These are phyloP conservation scores for Apis florea DNA, from an alignment of 1,140 invertebrate genomes.

Conservation along the genomic window DNA sequence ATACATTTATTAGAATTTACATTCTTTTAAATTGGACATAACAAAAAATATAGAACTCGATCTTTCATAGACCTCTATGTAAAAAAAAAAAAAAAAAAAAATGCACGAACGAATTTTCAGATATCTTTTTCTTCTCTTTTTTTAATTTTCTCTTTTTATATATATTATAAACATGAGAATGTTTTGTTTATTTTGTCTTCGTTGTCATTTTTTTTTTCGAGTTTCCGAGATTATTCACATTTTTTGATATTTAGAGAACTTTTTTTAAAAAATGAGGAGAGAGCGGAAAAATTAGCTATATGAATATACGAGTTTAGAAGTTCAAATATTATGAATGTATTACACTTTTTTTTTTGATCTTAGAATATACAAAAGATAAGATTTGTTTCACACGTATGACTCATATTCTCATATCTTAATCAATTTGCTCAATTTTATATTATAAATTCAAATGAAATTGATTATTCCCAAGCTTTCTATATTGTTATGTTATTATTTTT, in stretches of 20 bases:
- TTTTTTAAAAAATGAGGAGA: no score
- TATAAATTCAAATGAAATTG: background rate
- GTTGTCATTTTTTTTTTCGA: no score
- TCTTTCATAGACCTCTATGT: background rate
- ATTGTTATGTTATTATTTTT: background rate
- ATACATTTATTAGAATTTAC: background rate
- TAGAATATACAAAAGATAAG: background rate
- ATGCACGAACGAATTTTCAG: no score
- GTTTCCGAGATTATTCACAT: no score
- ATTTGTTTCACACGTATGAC: background rate
- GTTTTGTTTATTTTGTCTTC: no score
- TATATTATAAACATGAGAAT: no score
- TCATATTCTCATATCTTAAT: background rate
- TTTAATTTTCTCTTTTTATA: no score
- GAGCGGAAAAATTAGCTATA: rapidly evolving
- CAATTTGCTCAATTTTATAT: background rate
- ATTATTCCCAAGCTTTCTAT: background rate
- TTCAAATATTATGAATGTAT: background rate
- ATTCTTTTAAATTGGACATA: background rate
- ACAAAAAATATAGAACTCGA: background rate
- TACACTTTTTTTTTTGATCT: background rate
- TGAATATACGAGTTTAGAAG: no score
- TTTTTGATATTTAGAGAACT: no score
- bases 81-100: background rate
- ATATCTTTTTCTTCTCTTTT: no score